Percentiles rank a stretch among this genome's conserved stretches.
Conservation (phyloP, 1,140 invertebrate genomes). For the Maniola jurtina region DNA sequence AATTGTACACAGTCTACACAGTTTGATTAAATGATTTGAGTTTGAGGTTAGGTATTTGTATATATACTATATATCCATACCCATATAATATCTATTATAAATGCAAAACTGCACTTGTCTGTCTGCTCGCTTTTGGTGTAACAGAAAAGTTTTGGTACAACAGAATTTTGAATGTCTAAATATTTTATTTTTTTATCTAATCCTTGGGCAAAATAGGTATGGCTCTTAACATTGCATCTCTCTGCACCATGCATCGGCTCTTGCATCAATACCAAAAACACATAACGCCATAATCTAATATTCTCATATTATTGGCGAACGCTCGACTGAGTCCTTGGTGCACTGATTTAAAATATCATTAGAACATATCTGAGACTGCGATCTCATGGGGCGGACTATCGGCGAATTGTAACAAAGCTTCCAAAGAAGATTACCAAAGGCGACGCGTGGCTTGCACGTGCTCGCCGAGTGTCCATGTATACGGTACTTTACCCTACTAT, state of each 20-base stretch:
- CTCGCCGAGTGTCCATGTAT: constrained; percentile 50
- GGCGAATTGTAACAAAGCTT: constrained; percentile 75
- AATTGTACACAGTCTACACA: too few species aligned
- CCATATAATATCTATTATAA: too few species aligned
- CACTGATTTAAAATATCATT: constrained; percentile 77
- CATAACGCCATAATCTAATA: constrained; percentile 1
- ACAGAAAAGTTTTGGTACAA: too few species aligned
- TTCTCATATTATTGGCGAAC: constrained; percentile 27
- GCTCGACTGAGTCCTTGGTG: constrained; percentile 43
- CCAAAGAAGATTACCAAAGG: constrained; percentile 72
- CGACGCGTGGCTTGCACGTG: constrained; percentile 67
- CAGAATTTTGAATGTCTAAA: too few species aligned
- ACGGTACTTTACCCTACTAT: constrained; percentile 43
- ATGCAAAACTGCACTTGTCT: too few species aligned
- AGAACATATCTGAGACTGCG: constrained; percentile 65
- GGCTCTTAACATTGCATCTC: background rate
- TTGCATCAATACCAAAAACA: constrained; percentile 11
- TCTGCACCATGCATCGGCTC: too few species aligned
- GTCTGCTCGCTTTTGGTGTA: too few species aligned
- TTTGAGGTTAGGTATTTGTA: too few species aligned
- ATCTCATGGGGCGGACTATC: constrained; percentile 64
- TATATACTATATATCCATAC: too few species aligned
- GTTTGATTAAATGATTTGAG: too few species aligned
- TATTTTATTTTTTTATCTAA: too few species aligned
- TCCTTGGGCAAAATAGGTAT: background rate